Conservation (phyloP, 2,113 vertebrate species). For the Tragelaphus strepsiceros region DNA sequence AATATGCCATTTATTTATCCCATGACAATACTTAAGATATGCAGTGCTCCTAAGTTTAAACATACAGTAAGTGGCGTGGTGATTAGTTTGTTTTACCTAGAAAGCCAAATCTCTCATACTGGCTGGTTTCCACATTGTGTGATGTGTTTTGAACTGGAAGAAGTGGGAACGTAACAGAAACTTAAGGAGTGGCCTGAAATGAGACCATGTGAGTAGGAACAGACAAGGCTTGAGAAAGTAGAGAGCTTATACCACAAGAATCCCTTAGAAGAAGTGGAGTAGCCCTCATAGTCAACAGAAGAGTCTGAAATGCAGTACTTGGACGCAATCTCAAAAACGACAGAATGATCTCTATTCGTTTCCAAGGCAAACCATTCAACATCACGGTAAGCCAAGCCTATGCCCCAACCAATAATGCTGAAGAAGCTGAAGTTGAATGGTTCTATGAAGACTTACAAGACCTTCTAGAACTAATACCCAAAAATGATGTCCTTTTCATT, state of each 20-base stretch:
- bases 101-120: neutral
- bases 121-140: neutral
- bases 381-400: neutral
- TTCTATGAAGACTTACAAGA: neutral
- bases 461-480: neutral
- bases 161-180: neutral
- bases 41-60: neutral
- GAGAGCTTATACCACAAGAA: neutral
- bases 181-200: neutral
- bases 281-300: neutral
- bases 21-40: neutral
- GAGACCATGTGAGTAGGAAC: neutral
- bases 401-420: neutral
- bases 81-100: neutral
- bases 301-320: neutral
- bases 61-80: neutral
- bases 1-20: neutral
- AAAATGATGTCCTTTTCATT: neutral
- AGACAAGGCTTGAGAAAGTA: neutral
- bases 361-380: neutral
- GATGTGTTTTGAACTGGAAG: neutral
- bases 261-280: neutral
- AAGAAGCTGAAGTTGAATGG: neutral
- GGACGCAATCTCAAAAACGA: rapidly evolving
- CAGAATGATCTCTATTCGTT: neutral